Evolutionary conservation across 37 sponge, comb jelly and placozoan species (phyloP), one percentile per base, ranked within the genome.

Genomic region (Cladorhizidae sp.): DNA sequence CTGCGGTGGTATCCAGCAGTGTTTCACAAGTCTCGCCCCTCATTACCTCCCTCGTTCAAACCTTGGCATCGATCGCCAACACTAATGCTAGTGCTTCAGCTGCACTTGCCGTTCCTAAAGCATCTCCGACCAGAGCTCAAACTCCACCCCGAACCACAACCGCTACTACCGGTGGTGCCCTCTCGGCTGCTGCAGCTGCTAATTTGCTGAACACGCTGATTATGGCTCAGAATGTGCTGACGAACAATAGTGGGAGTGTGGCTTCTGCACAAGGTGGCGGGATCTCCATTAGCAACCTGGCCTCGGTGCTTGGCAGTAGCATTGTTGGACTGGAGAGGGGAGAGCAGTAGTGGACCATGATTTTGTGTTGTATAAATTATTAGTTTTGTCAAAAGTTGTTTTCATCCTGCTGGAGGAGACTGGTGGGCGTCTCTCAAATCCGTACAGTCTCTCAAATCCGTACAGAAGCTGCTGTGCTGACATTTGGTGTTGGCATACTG

Each of bases 211-310:
- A 87, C 35, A 81, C 88, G 7, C 72, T 87, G 18, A 40, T 81
- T 26, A 64, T 87, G 71, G 88, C 88, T 57, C 82, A 87, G 40
- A 87, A 76, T 29, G 77, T 81, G 25, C 77, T 81, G 40, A 81
- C 72, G 0, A 51, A 43, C 1, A 55, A 54, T 1, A 67, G 55
- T n/a, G 28, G 68, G 25, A 22, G 65, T 7, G n/a, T 6, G 5
- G 64, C 26, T 21, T 22, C 32, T 8, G 57, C 8, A 2, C 33
- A 33, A 31, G 56, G 56, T 1, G 45, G 45, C 12, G 36, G 35
- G 25, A 36, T 3, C 12, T 0, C 36, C 45, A 3, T 51, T 9
- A 29, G 56, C 32, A 51, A 74, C 28, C 1, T 51, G 21, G 22
- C 31, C 28, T 51, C 74, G 1, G 74, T 74, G 31, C 56, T 74